Percentiles rank a stretch among this genome's conserved stretches.
These are phyloP conservation scores for Pitangus sulphuratus DNA, from an alignment of 2,797 vertebrate species.

Conservation along the genomic window DNA sequence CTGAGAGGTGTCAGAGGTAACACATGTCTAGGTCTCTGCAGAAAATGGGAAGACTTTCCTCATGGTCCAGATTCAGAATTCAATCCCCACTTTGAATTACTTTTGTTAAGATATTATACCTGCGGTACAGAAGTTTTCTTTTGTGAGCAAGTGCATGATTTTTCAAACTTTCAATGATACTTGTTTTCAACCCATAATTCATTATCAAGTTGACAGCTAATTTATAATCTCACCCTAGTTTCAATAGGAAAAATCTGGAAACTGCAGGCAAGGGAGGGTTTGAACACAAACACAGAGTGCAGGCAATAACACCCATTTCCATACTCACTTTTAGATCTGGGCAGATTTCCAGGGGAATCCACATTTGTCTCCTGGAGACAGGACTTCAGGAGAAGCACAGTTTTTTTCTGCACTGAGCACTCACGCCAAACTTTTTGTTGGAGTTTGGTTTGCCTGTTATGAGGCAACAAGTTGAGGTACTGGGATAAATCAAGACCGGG, in stretches of 20 bases:
- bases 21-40: neutral
- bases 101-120: neutral
- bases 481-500: neutral
- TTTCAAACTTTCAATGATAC: neutral
- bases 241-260: neutral
- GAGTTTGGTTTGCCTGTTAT: neutral
- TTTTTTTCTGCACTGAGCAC: neutral
- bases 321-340: neutral
- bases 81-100: neutral
- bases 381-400: neutral
- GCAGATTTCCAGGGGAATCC: conserved; percentile 12
- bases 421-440: neutral
- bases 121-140: neutral
- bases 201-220: neutral
- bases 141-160: neutral
- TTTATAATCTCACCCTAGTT: neutral
- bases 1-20: neutral
- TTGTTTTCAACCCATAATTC: neutral
- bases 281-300: neutral
- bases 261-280: neutral
- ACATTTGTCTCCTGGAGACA: neutral
- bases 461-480: neutral
- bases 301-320: neutral
- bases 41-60: neutral
- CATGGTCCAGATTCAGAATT: neutral